A percentile compares a stretch with the other conserved stretches of the same genome.
phyloP scores from a whole-genome alignment of 1,140 invertebrate genomes.

The Lepidurus apus region DNA sequence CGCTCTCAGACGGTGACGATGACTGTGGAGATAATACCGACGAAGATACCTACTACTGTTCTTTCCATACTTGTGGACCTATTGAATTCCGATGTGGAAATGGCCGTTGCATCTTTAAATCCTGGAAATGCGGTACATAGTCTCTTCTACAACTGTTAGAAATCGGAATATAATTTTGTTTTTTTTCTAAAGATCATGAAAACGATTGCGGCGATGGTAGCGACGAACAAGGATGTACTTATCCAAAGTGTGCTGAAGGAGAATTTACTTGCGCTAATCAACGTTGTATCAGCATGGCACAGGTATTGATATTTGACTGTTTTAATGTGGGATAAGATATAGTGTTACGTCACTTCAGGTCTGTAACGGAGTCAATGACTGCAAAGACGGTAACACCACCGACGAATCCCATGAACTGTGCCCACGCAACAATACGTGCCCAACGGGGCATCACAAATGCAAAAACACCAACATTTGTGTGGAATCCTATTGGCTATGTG shows the following conservation, averaged over 20 bases:
- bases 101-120: slow-evolving; percentile 88
- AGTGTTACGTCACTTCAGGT: slow-evolving; percentile 50
- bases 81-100: slow-evolving; percentile 93
- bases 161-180: too few relatives aligned
- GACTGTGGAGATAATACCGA: slow-evolving; percentile 92
- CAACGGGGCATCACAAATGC: slow-evolving; percentile 79
- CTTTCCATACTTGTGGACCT: slow-evolving; percentile 84
- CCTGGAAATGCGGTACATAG: slow-evolving; percentile 72
- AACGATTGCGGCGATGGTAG: slow-evolving; percentile 79
- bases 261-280: slow-evolving; percentile 91
- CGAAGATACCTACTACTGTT: slow-evolving; percentile 87
- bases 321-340: neutral
- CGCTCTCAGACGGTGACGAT: slow-evolving; percentile 65
- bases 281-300: slow-evolving; percentile 76
- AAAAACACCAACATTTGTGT: slow-evolving; percentile 91
- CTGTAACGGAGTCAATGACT: slow-evolving; percentile 90
- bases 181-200: slow-evolving; percentile 57
- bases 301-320: slow-evolving; percentile 47
- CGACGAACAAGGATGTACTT: slow-evolving; percentile 86
- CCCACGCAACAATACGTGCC: slow-evolving; percentile 78
- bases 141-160: too few relatives aligned
- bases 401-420: slow-evolving; percentile 84
- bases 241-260: slow-evolving; percentile 80
- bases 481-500: slow-evolving; percentile 87
- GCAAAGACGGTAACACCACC: slow-evolving; percentile 85